phyloP scores from a whole-genome alignment of 2,113 vertebrate genomes.

The Amphiprion ocellaris region DNA sequence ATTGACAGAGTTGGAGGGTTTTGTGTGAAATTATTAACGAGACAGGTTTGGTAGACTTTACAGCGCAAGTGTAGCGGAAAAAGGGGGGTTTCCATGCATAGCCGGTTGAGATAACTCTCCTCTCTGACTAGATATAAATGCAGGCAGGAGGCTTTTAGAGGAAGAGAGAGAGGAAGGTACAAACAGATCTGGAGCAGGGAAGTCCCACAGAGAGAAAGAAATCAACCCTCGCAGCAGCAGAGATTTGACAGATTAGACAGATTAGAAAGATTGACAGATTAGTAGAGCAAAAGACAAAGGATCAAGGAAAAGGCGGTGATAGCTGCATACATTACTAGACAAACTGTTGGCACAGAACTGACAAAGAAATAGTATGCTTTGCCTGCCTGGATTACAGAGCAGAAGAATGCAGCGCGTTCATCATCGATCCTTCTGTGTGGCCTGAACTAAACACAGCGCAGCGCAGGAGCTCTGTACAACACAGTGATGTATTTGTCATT shows the following conservation, averaged over 20 bases:
- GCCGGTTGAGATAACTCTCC: constrained; percentile 15
- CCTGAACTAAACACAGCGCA: neutral
- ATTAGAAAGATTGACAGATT: constrained; percentile 63
- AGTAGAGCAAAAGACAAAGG: constrained; percentile 55
- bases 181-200: constrained; percentile 41
- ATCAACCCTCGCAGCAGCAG: constrained; percentile 27
- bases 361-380: constrained; percentile 46
- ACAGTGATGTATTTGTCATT: constrained; percentile 60
- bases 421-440: constrained; percentile 66
- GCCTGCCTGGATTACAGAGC: constrained; percentile 21
- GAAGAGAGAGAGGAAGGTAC: constrained; percentile 17
- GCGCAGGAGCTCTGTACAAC: constrained; percentile 45
- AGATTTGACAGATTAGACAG: constrained; percentile 56
- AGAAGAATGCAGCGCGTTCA: constrained; percentile 51
- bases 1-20: constrained; percentile 1
- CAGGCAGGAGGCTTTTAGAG: constrained; percentile 13
- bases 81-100: neutral
- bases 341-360: constrained; percentile 42
- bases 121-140: constrained; percentile 19
- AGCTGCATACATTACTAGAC: constrained; percentile 27
- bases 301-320: constrained; percentile 34
- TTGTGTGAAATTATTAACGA: constrained; percentile 8
- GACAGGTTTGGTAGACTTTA: neutral
- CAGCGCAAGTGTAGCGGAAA: neutral
- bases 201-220: constrained; percentile 40